Percentiles rank a stretch among this genome's conserved stretches.
These are phyloP conservation scores for Whitmania pigra DNA, from an alignment of 1,140 invertebrate genomes.

Conservation along the genomic window DNA sequence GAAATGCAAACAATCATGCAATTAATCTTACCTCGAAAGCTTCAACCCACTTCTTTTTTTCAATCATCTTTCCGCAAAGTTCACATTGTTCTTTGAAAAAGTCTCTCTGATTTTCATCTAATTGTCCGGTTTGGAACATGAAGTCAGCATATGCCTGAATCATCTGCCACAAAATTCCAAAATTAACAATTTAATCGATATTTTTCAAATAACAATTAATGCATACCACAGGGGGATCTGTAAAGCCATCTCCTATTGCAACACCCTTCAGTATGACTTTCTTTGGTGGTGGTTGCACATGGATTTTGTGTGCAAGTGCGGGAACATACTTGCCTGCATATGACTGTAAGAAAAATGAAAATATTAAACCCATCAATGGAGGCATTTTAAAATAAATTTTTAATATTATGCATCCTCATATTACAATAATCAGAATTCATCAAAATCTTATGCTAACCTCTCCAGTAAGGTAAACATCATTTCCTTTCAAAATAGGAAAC, in stretches of 20 bases:
- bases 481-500: conserved; percentile 35
- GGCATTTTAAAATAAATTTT: neutral
- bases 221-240: conserved; percentile 20
- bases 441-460: conserved; percentile 31
- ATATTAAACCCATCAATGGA: neutral
- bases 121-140: conserved; percentile 64
- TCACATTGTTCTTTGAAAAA: conserved; percentile 52
- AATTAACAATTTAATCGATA: neutral
- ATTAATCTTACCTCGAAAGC: conserved; percentile 30
- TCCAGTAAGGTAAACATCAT: conserved; percentile 42
- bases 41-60: conserved; percentile 47
- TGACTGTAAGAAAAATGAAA: conserved; percentile 28
- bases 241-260: conserved; percentile 69
- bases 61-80: conserved; percentile 49
- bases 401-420: neutral
- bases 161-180: conserved; percentile 8
- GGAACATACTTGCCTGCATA: conserved; percentile 57
- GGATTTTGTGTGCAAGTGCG: conserved; percentile 61
- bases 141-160: conserved; percentile 56
- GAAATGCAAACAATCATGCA: no score
- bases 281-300: conserved; percentile 44
- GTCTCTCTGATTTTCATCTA: conserved; percentile 51
- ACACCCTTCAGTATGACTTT: conserved; percentile 46
- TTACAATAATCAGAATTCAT: no score
- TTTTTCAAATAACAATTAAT: neutral